phyloP scores from a whole-genome alignment of 1,140 invertebrate species.

The Chlorops oryzae region DNA sequence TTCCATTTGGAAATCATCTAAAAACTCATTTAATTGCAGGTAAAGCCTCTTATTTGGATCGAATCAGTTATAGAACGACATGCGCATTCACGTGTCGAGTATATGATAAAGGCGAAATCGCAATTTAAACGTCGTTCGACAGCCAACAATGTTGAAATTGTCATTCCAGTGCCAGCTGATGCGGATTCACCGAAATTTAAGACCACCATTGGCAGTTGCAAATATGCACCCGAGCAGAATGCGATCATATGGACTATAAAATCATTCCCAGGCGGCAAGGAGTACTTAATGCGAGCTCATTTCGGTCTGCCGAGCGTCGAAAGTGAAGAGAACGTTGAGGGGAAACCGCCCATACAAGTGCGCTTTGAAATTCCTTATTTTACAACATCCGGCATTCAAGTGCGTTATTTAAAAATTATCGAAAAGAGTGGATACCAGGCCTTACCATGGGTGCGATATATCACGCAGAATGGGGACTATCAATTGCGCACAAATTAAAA shows the following conservation, averaged over 20 bases:
- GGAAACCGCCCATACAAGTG: constrained; percentile 96
- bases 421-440: constrained; percentile 99
- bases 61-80: constrained; percentile 99
- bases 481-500: constrained; percentile 87
- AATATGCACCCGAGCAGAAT: constrained; percentile 96
- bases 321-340: constrained; percentile 85
- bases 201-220: constrained; percentile 95
- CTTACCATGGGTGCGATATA: constrained; percentile 97
- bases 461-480: constrained; percentile 99
- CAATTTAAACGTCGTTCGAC: constrained; percentile 98
- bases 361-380: constrained; percentile 99
- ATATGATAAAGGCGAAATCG: constrained; percentile 99
- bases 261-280: constrained; percentile 98
- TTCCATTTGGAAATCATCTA: constrained; percentile 5
- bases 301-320: constrained; percentile 97
- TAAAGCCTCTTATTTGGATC: constrained; percentile 99
- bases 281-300: constrained; percentile 98
- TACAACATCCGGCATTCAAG: constrained; percentile 98
- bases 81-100: constrained; percentile 95
- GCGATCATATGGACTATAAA: constrained; percentile 99
- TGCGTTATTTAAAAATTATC: constrained; percentile 98
- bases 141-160: constrained; percentile 98
- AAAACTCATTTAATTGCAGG: constrained; percentile 46
- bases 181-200: constrained; percentile 99
- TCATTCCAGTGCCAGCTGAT: constrained; percentile 97